Percentiles rank a stretch among this genome's conserved stretches.
phyloP scores from a whole-genome alignment of 2,113 vertebrate species.

The Oxyura jamaicensis region DNA sequence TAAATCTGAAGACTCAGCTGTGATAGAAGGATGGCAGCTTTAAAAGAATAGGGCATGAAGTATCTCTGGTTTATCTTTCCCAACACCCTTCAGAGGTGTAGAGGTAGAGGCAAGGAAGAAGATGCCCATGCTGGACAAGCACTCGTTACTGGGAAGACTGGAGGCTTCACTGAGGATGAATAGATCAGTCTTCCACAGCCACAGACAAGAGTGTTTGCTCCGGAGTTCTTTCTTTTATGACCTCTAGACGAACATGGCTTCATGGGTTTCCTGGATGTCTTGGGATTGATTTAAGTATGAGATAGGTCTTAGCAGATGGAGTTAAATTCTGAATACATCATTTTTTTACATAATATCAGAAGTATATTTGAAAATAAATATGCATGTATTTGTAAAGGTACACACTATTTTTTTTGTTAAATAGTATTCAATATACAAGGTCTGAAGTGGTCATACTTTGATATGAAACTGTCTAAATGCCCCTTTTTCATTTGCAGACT shows the following conservation, averaged over 20 bases:
- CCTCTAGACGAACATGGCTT: neutral
- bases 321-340: neutral
- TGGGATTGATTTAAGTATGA: neutral
- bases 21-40: neutral
- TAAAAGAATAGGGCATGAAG: neutral
- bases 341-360: slow-evolving; percentile 1
- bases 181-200: neutral
- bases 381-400: neutral
- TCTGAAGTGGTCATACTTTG: neutral
- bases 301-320: neutral
- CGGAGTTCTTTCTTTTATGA: neutral
- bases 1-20: neutral
- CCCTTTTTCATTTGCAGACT: neutral
- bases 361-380: neutral
- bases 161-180: neutral
- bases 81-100: neutral
- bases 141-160: neutral
- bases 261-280: neutral
- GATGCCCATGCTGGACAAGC: neutral
- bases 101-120: neutral
- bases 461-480: neutral
- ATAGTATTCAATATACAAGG: neutral
- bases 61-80: neutral
- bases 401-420: neutral
- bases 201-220: neutral